These are phyloP conservation scores for Ceyx cyanopectus DNA, from an alignment of 2,113 vertebrate genomes.

Conservation along the genomic window DNA sequence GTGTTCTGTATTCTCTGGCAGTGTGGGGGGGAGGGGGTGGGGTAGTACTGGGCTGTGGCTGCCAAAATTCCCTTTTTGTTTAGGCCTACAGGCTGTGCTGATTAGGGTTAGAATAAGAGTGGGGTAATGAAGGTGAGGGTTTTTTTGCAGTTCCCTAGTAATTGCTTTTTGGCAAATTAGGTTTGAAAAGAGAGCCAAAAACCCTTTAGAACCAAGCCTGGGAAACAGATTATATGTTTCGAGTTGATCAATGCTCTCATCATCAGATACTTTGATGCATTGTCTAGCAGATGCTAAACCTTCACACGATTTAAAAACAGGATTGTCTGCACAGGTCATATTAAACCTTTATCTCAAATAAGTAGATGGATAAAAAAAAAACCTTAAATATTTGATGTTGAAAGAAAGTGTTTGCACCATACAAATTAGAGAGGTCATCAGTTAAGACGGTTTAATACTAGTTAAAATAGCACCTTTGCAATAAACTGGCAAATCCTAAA, in stretches of 20 bases:
- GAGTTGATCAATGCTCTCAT: constrained; percentile 62
- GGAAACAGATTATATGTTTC: constrained; percentile 56
- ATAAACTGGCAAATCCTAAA: constrained; percentile 52
- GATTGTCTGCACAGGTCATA: constrained; percentile 66
- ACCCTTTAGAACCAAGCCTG: constrained; percentile 59
- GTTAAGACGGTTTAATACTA: constrained; percentile 76
- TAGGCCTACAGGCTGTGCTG: no score
- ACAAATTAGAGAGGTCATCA: constrained; percentile 72
- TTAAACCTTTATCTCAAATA: constrained; percentile 66
- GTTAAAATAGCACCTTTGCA: constrained; percentile 59
- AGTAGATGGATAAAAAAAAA: constrained; percentile 33
- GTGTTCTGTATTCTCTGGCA: no score
- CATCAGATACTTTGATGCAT: constrained; percentile 12
- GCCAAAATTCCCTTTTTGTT: no score
- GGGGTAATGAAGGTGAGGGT: constrained; percentile 7
- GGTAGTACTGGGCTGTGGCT: no score
- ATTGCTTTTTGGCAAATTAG: constrained; percentile 72
- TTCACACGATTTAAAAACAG: constrained; percentile 56
- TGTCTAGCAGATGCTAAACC: constrained; percentile 26
- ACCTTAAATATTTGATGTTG: constrained; percentile 59
- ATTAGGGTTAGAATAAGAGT: no score
- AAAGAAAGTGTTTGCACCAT: constrained; percentile 73
- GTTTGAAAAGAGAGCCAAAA: constrained; percentile 70
- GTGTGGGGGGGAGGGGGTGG: no score
- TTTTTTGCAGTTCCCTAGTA: constrained; percentile 26